Evolutionary conservation across 2,113 vertebrate species (phyloP), one percentile per base, ranked within the genome.

Genomic region (Pleuronectes platessa): DNA sequence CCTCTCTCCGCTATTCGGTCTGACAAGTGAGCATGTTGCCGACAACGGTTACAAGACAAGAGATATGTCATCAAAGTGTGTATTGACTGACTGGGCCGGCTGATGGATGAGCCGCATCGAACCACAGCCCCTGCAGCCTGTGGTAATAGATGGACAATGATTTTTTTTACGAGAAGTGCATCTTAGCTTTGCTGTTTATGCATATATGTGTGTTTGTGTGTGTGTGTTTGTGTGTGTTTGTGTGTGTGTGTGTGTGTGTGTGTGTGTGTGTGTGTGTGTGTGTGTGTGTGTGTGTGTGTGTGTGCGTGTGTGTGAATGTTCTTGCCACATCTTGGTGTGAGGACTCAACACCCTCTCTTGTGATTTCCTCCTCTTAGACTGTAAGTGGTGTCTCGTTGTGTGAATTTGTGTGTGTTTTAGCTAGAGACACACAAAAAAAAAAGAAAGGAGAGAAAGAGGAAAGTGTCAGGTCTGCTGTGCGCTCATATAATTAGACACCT

Each of bases 401-500:
- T 62, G 64, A 67, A 65, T 76, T 42, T 78, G 58, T 60, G 71
- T 78, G 71, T 83, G 60, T 82, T 81, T 81, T 72, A 73, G 63
- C 64, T n/a, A n/a, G 6, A 60, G 69, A 64, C 68, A 21, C 15
- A 37, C n/a, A 61, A 61, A n/a, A n/a, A 61, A 37, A n/a, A 11
- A 31, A 4, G 4, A 13, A 62, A 21, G 42, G 37, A 14, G 12
- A 11, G 13, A 62, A 23, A 42, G 37, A 14, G 12, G 23, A 8
- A 60, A 26, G 88, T 90, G 91, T 92, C 92, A 90, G 82, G 81
- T 86, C 79, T 86, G 84, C 79, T 75, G 4, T 72, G 87, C 71
- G 59, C 83, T 86, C 83, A 73, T 87, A 89, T 90, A 92, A 93
- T 93, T 88, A 90, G 86, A 93, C 92, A 93, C 93, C 91, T 92